Evolutionary conservation across 2,888 invertebrate genomes (phyloP).

Genomic region (Invenusta paracnida): DNA sequence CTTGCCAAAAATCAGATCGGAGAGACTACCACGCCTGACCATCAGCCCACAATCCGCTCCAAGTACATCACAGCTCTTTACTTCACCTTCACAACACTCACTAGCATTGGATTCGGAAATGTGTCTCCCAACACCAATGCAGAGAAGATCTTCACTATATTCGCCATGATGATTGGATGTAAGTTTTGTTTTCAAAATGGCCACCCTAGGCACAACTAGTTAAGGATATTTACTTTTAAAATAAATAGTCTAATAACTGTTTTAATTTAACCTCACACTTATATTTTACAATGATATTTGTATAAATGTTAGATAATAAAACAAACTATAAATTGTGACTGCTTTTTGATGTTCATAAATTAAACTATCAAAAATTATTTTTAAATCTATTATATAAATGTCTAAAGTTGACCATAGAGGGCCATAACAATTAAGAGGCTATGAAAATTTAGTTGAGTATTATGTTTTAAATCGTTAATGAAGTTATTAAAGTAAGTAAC

Average conservation of each 20-base stretch:
- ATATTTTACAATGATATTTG: not conserved
- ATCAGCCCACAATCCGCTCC: conserved; percentile 57
- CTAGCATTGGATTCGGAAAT: conserved; percentile 61
- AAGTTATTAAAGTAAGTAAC: too few species aligned
- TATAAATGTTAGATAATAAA: not conserved
- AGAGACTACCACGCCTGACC: conserved; percentile 51
- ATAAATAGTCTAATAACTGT: not conserved
- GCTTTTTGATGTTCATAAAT: too few species aligned
- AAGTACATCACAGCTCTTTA: conserved; percentile 60
- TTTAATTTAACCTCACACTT: too few species aligned
- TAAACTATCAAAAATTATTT: too few species aligned
- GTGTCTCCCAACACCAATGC: conserved; percentile 60
- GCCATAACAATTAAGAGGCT: too few species aligned
- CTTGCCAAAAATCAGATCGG: conserved; percentile 56
- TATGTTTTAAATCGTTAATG: too few species aligned
- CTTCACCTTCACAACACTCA: conserved; percentile 60
- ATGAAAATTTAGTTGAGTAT: too few species aligned
- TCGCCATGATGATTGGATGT: conserved; percentile 61
- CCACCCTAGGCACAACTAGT: too few species aligned
- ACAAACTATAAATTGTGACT: too few species aligned
- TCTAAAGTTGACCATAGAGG: too few species aligned
- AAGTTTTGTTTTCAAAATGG: too few species aligned
- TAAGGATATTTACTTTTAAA: not conserved
- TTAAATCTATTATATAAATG: too few species aligned
- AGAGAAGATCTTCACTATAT: conserved; percentile 61